These are phyloP conservation scores for Haliaeetus albicilla DNA, from an alignment of 2,797 vertebrate species.

Conservation along the genomic window DNA sequence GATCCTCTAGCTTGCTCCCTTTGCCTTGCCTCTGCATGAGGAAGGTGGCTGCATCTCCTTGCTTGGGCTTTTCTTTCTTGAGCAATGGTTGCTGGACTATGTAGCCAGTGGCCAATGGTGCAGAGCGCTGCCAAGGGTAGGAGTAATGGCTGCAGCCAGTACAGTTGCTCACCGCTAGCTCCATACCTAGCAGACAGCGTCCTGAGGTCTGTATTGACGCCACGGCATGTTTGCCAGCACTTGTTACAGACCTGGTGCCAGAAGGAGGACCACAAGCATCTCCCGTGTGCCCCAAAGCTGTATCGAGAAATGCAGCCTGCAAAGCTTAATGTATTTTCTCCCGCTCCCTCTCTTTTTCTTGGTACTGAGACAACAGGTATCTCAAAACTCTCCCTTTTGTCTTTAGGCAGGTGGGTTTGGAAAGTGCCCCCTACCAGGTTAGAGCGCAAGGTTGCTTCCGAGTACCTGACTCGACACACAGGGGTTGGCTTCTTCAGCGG, in stretches of 20 bases:
- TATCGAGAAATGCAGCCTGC: background rate
- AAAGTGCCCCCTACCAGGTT: background rate
- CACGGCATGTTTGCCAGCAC: background rate
- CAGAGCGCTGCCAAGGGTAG: background rate
- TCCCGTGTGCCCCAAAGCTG: background rate
- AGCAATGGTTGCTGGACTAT: rapidly evolving
- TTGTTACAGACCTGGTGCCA: background rate
- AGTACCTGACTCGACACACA: background rate
- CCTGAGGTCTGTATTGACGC: background rate
- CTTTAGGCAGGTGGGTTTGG: background rate
- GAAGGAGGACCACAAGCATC: background rate
- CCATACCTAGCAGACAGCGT: background rate
- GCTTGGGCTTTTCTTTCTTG: background rate
- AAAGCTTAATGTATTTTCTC: background rate
- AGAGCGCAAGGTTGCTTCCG: background rate
- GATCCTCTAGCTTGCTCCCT: background rate
- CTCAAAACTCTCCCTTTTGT: background rate
- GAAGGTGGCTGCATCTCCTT: background rate
- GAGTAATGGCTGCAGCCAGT: background rate
- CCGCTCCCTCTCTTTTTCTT: background rate
- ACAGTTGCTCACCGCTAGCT: background rate
- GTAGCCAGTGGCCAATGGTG: too few relatives aligned
- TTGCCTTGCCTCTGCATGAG: background rate
- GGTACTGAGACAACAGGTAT: background rate
- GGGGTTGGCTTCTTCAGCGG: constrained; percentile 42